Evolutionary conservation across 2,113 vertebrate species (phyloP).

Genomic region (Corythaeola cristata): DNA sequence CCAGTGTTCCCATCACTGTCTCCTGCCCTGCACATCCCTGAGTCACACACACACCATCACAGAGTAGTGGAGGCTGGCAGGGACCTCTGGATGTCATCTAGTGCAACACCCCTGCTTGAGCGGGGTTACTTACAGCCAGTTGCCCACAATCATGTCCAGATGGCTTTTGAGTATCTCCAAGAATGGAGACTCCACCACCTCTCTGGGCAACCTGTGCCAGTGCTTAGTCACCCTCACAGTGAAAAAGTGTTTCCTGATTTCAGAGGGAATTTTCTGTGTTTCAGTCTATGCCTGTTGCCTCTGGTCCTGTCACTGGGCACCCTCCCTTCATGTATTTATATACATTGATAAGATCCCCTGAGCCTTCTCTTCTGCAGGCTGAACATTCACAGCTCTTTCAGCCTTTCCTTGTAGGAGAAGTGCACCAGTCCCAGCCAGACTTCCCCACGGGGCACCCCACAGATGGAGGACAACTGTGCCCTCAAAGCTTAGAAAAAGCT

Average conservation of each 20-base stretch:
- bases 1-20: too few relatives aligned
- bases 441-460: not conserved
- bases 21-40: not conserved
- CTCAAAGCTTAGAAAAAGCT: not conserved
- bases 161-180: fast-evolving
- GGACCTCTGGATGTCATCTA: not conserved
- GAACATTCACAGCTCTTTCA: not conserved
- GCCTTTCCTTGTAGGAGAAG: not conserved
- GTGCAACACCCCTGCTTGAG: not conserved
- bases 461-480: not conserved
- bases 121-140: fast-evolving
- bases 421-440: not conserved
- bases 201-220: too few relatives aligned
- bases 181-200: not conserved
- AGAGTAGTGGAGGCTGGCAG: not conserved
- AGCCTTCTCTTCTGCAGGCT: not conserved
- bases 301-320: too few relatives aligned
- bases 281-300: not conserved
- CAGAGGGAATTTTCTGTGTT: not conserved
- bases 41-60: not conserved
- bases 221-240: too few relatives aligned
- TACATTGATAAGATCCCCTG: not conserved
- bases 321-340: not conserved
- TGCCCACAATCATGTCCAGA: not conserved
- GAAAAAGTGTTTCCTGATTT: not conserved